Conservation (phyloP, 1,140 invertebrate species). For the Microvelia longipes region DNA sequence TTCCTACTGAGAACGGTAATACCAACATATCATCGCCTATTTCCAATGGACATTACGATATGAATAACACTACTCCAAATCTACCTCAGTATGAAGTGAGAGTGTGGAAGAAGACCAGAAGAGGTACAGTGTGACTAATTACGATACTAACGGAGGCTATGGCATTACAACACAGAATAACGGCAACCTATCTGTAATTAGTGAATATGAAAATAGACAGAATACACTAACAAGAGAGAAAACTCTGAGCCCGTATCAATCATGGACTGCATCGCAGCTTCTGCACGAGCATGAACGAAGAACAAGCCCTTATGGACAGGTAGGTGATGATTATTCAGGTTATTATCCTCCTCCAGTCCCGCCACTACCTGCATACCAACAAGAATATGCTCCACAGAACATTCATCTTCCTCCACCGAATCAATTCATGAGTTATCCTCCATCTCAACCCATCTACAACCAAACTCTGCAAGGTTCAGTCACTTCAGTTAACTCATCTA, state of each 20-base stretch:
- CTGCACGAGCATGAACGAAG: conserved; percentile 42
- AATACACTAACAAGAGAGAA: conserved; percentile 30
- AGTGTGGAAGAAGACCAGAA: conserved; percentile 30
- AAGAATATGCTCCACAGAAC: conserved; percentile 19
- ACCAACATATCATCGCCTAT: conserved; percentile 17
- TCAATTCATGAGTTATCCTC: conserved; percentile 29
- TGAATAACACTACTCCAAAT: conserved; percentile 7
- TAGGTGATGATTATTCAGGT: conserved; percentile 19
- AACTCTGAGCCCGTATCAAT: conserved; percentile 36
- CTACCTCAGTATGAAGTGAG: conserved; percentile 25
- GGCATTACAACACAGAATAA: conserved; percentile 14
- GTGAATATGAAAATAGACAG: conserved; percentile 17
- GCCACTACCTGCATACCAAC: conserved; percentile 18
- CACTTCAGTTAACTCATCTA: conserved; percentile 38
- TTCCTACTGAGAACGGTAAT: conserved; percentile 20
- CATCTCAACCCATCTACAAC: conserved; percentile 32
- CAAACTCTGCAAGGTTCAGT: conserved; percentile 37
- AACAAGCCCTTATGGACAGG: conserved; percentile 31
- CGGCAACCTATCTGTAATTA: conserved; percentile 21
- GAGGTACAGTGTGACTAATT: conserved; percentile 33
- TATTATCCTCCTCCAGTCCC: conserved; percentile 22
- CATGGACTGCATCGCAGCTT: conserved; percentile 41
- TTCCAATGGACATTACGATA: conserved; percentile 10
- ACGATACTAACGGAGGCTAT: conserved; percentile 15
- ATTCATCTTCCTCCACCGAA: conserved; percentile 26